Percentiles rank a stretch among this genome's conserved stretches.
phyloP scores from a whole-genome alignment of 1,140 invertebrate genomes.

The Lasaia peninsularis region DNA sequence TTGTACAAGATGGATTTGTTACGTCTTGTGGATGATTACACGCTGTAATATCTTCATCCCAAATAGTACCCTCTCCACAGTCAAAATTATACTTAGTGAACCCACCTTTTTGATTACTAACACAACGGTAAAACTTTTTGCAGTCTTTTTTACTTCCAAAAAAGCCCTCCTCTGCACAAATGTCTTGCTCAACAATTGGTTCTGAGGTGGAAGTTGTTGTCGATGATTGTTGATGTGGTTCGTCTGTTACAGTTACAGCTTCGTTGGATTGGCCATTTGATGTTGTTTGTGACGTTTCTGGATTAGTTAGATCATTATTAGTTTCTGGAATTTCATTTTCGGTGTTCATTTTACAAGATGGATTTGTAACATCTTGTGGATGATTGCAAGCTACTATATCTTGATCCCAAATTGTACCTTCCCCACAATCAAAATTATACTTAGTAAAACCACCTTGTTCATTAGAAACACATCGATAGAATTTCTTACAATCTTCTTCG shows the following conservation, averaged over 20 bases:
- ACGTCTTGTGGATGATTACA: slow-evolving; percentile 75
- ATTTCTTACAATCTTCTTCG: slow-evolving; percentile 80
- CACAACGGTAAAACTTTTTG: slow-evolving; percentile 85
- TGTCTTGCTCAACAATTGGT: slow-evolving; percentile 30
- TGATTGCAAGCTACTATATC: slow-evolving; percentile 70
- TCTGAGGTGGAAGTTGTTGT: slow-evolving; percentile 31
- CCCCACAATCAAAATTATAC: slow-evolving; percentile 79
- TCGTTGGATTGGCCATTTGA: background rate
- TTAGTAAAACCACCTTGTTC: slow-evolving; percentile 76
- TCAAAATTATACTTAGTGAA: slow-evolving; percentile 79
- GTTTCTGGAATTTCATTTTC: too few species aligned
- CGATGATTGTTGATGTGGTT: slow-evolving; percentile 19
- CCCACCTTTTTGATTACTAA: slow-evolving; percentile 79
- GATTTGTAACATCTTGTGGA: slow-evolving; percentile 40
- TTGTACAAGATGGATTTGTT: slow-evolving; percentile 47
- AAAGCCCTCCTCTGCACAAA: slow-evolving; percentile 78
- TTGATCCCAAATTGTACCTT: slow-evolving; percentile 79
- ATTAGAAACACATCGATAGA: slow-evolving; percentile 83
- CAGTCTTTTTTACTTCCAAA: slow-evolving; percentile 82
- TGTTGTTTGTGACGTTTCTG: background rate
- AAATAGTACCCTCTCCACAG: slow-evolving; percentile 80
- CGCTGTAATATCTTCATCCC: slow-evolving; percentile 76
- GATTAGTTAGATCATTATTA: too few species aligned
- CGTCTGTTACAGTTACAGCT: slow-evolving; percentile 15
- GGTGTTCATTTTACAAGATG: slow-evolving; percentile 29